Conservation (phyloP, 2,797 vertebrate species). For the Sebastes itinus region DNA sequence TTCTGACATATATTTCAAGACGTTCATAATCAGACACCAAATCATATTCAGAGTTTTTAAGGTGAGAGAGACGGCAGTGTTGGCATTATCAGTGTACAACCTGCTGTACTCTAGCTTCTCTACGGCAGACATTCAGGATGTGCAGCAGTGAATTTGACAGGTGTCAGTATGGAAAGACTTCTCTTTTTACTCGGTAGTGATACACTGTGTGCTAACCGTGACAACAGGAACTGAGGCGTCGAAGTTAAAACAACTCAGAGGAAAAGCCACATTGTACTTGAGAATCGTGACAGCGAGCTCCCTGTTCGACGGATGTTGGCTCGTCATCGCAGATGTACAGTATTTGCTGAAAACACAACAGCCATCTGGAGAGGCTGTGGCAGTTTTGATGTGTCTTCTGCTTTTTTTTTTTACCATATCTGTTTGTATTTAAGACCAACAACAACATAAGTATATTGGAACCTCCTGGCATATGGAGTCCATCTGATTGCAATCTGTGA, state of each 20-base stretch:
- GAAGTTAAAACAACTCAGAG: slow-evolving; percentile 19
- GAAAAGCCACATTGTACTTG: slow-evolving; percentile 24
- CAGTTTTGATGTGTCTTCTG: slow-evolving; percentile 19
- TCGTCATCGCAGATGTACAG: slow-evolving; percentile 26
- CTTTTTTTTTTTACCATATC: slow-evolving; percentile 48
- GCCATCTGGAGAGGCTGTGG: slow-evolving; percentile 24
- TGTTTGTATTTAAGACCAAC: slow-evolving; percentile 21
- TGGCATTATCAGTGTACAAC: slow-evolving; percentile 27
- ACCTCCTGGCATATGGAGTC: slow-evolving; percentile 27
- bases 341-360: slow-evolving; percentile 32
- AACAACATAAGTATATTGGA: slow-evolving; percentile 13
- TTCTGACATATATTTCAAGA: neutral
- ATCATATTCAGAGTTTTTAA: neutral
- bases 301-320: slow-evolving; percentile 12
- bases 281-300: slow-evolving; percentile 45
- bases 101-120: slow-evolving; percentile 31
- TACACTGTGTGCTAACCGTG: slow-evolving; percentile 40
- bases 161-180: slow-evolving; percentile 61
- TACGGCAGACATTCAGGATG: slow-evolving; percentile 27
- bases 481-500: slow-evolving; percentile 17
- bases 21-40: neutral
- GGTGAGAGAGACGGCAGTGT: neutral
- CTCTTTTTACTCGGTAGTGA: slow-evolving; percentile 37
- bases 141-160: slow-evolving; percentile 56
- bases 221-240: slow-evolving; percentile 58